Evolutionary conservation across 2,113 vertebrate species (phyloP).

Genomic region (Urocitellus parryii): DNA sequence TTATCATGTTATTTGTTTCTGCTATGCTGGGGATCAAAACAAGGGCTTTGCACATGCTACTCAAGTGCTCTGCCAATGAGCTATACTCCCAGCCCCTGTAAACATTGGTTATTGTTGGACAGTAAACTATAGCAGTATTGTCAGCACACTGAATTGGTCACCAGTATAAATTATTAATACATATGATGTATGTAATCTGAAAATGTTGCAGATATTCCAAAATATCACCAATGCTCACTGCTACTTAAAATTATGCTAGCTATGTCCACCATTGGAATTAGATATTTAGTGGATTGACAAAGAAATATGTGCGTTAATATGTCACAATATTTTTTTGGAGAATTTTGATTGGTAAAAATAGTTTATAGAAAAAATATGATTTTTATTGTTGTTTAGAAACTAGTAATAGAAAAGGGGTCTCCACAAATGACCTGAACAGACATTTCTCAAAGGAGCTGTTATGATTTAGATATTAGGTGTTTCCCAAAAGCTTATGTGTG

Average conservation of each 20-base stretch:
- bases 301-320: background rate
- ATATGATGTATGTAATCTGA: background rate
- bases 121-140: background rate
- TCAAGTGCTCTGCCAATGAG: background rate
- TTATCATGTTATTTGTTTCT: background rate
- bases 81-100: background rate
- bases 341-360: background rate
- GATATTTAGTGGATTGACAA: background rate
- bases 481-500: no score
- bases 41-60: background rate
- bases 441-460: background rate
- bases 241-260: background rate
- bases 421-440: background rate
- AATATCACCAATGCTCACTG: background rate
- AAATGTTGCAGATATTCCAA: background rate
- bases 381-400: conserved; percentile 38
- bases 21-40: background rate
- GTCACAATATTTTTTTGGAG: background rate
- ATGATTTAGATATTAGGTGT: no score
- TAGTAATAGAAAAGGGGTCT: background rate
- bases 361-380: background rate
- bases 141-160: background rate
- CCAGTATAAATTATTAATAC: background rate
- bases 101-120: background rate
- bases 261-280: background rate